These are phyloP conservation scores for Hyphantria cunea DNA, from an alignment of 1,140 invertebrate genomes.

Conservation along the genomic window DNA sequence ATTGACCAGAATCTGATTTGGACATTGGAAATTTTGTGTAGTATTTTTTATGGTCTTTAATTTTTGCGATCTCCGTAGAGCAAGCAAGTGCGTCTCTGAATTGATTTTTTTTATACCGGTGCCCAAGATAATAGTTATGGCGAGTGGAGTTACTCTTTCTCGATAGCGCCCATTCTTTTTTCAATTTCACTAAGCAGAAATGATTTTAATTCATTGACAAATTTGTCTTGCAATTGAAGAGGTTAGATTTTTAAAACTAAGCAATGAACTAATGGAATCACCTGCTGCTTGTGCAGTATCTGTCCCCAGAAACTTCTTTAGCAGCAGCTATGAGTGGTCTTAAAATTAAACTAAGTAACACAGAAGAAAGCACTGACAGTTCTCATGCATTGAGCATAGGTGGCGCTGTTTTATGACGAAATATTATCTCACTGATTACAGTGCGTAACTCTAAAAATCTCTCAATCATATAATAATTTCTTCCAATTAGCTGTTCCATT, in stretches of 20 bases:
- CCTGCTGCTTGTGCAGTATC: slow-evolving; percentile 48
- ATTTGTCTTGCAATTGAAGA: slow-evolving; percentile 20
- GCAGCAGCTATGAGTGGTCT: slow-evolving; percentile 61
- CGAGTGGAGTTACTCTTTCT: slow-evolving; percentile 30
- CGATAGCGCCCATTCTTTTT: slow-evolving; percentile 35
- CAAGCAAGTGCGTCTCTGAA: slow-evolving; percentile 28
- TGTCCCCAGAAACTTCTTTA: slow-evolving; percentile 66
- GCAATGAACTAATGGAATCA: slow-evolving; percentile 18
- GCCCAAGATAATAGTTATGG: slow-evolving; percentile 37
- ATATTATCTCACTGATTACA: slow-evolving; percentile 52
- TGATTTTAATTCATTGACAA: slow-evolving; percentile 28
- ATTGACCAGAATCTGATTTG: slow-evolving; percentile 33
- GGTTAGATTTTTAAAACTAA: slow-evolving; percentile 26
- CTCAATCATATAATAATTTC: slow-evolving; percentile 61
- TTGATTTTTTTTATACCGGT: slow-evolving; percentile 30
- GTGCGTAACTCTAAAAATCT: slow-evolving; percentile 55
- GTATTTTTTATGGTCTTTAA: slow-evolving; percentile 31
- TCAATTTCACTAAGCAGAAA: slow-evolving; percentile 32
- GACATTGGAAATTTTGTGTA: slow-evolving; percentile 10
- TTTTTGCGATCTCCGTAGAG: slow-evolving; percentile 25
- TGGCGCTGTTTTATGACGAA: slow-evolving; percentile 51
- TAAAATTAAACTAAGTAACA: slow-evolving; percentile 52
- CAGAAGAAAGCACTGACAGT: slow-evolving; percentile 44
- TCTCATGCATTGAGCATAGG: slow-evolving; percentile 55
- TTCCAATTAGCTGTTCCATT: slow-evolving; percentile 63